Base-by-base conservation (phyloP, 2,113 vertebrate species). In the Lanius ludovicianus region DNA sequence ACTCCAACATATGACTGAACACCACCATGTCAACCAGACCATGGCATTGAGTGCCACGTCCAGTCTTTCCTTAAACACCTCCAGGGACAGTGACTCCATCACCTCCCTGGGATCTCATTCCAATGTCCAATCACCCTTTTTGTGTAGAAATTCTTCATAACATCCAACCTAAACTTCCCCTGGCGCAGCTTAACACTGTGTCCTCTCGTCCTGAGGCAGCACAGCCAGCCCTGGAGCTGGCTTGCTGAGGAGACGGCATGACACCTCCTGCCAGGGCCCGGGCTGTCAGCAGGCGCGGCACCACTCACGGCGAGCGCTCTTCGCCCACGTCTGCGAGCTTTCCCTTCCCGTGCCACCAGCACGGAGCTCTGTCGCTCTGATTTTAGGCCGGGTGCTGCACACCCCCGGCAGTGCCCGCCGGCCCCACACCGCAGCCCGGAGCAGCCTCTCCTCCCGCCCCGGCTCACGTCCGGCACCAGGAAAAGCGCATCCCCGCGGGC, bases 361-460 rank as follows among this genome's bases (percentile, higher is more conserved):
- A 7, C 62, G 16, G 19, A 23, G 4, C 47, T 15, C 4, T 3
- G 6, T 2, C 1, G 0, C 50, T 47, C 37, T 14, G 6, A 2
- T 49, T 27, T 13, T 0, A 64, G 42, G 20, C 16, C 23, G 23
- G 11, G 9, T 4, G 33, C 33, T 4, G 56, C 84, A 14, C 59
- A 16, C 6, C 50, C 33, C 44, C 7, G 3, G 19, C 42, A 23
- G 4, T 0, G 22, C 21, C 9, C 10, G 44, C n/a, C 23, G 7
- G 11, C 20, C 30, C 30, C 44, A 33, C 49, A 7, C 3, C 3
- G 33, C 14, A 2, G 33, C 46, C 74, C 30, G 7, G 25, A 62
- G 11, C 71, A 47, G 46, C 41, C n/a, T 5, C 7, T 8, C 6
- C 47, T 16, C 46, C 30, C 28, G 16, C 23, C 18, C n/a, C 13